phyloP scores from a whole-genome alignment of 2,888 invertebrate species.

The Merodon equestris region DNA sequence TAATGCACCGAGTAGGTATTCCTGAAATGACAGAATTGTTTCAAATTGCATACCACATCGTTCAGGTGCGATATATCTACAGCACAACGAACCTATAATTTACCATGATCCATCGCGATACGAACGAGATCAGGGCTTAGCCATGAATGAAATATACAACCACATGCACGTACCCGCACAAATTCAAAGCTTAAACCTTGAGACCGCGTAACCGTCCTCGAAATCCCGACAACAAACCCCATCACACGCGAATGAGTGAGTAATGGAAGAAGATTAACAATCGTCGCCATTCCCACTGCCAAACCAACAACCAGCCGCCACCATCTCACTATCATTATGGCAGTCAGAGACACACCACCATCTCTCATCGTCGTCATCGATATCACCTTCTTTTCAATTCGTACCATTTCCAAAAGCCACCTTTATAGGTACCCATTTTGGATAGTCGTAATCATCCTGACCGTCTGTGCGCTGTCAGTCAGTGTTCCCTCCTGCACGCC shows the following conservation, averaged over 20 bases:
- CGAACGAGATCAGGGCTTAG: conserved; percentile 14
- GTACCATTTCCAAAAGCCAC: conserved; percentile 1
- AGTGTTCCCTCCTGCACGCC: conserved; percentile 39
- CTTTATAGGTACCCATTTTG: conserved; percentile 62
- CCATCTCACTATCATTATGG: conserved; percentile 52
- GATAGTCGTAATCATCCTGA: conserved; percentile 59
- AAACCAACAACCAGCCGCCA: conserved; percentile 25
- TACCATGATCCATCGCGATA: conserved; percentile 31
- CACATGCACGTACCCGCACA: conserved; percentile 9
- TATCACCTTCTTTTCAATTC: conserved; percentile 21
- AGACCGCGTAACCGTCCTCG: conserved; percentile 15
- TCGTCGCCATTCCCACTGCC: conserved; percentile 62
- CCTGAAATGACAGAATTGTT: conserved; percentile 65
- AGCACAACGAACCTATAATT: conserved; percentile 63
- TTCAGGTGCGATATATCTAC: neutral
- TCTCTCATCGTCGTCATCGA: too few species aligned
- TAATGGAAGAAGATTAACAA: conserved; percentile 65
- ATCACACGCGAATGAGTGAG: conserved; percentile 57
- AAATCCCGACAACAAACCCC: neutral
- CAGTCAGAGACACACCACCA: neutral
- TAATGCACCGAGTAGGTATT: conserved; percentile 45
- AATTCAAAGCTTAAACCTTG: conserved; percentile 38
- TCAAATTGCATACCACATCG: conserved; percentile 42
- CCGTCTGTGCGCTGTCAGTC: conserved; percentile 64
- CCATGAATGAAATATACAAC: conserved; percentile 49